Evolutionary conservation across 2,113 vertebrate genomes (phyloP), one percentile per base, ranked within the genome.

Genomic region (Lucifuga dentata): DNA sequence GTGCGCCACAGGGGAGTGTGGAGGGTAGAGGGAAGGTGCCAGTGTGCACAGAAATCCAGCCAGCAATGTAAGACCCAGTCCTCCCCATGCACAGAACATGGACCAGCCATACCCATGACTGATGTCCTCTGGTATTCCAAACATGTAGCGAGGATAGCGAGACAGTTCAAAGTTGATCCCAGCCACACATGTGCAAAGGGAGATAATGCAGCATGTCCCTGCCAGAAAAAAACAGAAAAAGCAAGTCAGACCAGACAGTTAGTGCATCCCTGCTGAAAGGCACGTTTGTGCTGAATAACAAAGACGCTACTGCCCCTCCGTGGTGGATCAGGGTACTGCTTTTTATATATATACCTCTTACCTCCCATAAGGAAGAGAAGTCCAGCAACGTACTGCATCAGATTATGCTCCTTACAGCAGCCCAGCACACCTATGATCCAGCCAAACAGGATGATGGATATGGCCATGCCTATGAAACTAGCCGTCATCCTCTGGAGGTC

Each of bases 201-300:
- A 98, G 87, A 99, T 99, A 86, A 99, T 99, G 92, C 97, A 99
- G 95, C 98, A 99, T 57, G 98, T 99, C 75, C 98, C 98, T 99
- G 91, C 48, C 21, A 39, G 39, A 83, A 11, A 49, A n/a, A 8
- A 23, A 21, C 17, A 12, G 26, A 33, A 29, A 52, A 58, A 49
- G 35, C 8, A 52, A 49, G 41, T 73, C 32, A 74, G 41, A 53
- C 49, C 51, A 9, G 2, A 64, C 26, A 67, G 20, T 13, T 57
- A 65, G 73, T 53, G 73, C 75, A 45, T 46, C 62, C 5, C 21
- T 51, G 26, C 49, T 38, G 2, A 65, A 2, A n/a, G n/a, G n/a
- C n/a, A n/a, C n/a, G n/a, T 11, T 12, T 15, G 41, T n/a, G 41
- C 13, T 57, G 8, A 20, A 73, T 85, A 45, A 33, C 39, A 68